These are phyloP conservation scores for Pyxicephalus adspersus DNA, from an alignment of 2,113 vertebrate species.

Conservation along the genomic window DNA sequence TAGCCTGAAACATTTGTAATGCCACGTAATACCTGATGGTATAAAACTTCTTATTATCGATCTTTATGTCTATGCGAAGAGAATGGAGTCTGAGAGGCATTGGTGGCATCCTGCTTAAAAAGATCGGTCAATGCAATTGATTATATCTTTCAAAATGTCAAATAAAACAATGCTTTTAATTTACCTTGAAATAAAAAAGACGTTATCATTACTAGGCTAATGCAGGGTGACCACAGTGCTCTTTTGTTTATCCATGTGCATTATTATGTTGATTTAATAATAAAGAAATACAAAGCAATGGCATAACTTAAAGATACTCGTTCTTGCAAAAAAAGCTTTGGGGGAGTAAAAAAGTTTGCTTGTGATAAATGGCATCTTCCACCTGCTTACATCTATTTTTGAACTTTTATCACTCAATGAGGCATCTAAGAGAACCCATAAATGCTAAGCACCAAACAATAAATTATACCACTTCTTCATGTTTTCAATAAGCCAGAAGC, in stretches of 20 bases:
- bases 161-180: conserved; percentile 43
- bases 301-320: too few species aligned
- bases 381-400: neutral
- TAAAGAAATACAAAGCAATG: neutral
- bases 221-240: neutral
- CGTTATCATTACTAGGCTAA: conserved; percentile 10
- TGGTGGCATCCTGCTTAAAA: conserved; percentile 26
- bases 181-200: conserved; percentile 22
- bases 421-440: neutral
- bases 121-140: conserved; percentile 50
- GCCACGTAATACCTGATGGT: conserved; percentile 4
- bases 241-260: conserved; percentile 9
- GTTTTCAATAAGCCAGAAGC: conserved; percentile 7
- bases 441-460: neutral
- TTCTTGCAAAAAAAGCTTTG: too few species aligned
- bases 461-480: conserved; percentile 3
- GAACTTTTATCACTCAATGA: conserved; percentile 1
- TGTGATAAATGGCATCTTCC: neutral
- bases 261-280: conserved; percentile 20
- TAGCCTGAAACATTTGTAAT: conserved; percentile 13
- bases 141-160: conserved; percentile 42
- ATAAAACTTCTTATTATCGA: conserved; percentile 39
- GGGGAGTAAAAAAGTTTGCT: too few species aligned
- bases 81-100: conserved; percentile 23
- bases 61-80: conserved; percentile 9